phyloP scores from a whole-genome alignment of 2,113 vertebrate genomes.

The Gobius niger region DNA sequence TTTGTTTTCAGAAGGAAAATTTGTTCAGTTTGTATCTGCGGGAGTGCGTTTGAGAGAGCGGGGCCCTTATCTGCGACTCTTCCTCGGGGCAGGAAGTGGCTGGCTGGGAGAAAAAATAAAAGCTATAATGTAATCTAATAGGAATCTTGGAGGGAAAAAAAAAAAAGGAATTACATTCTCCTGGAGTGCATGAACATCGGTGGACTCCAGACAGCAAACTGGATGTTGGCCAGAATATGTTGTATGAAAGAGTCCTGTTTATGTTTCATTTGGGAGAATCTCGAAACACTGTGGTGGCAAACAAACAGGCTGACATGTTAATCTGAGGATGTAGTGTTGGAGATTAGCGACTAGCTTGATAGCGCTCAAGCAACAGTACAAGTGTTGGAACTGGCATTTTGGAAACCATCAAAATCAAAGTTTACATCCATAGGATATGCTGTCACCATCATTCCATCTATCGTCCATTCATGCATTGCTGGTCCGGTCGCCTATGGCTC shows the following conservation, averaged over 20 bases:
- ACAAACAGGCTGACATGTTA: not conserved
- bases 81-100: slow-evolving; percentile 65
- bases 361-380: too few relatives aligned
- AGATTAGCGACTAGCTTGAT: not conserved
- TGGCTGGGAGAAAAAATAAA: slow-evolving; percentile 58
- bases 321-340: not conserved
- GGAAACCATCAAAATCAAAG: not conserved
- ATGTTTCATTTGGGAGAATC: slow-evolving; percentile 2
- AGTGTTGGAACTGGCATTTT: too few relatives aligned
- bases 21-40: slow-evolving; percentile 56
- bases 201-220: slow-evolving; percentile 29
- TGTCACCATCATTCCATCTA: too few relatives aligned
- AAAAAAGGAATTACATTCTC: slow-evolving; percentile 37
- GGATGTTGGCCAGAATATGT: slow-evolving; percentile 2
- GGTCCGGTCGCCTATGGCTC: too few relatives aligned
- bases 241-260: slow-evolving; percentile 2
- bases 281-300: not conserved
- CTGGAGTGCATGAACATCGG: slow-evolving; percentile 27
- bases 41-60: slow-evolving; percentile 54
- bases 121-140: slow-evolving; percentile 63
- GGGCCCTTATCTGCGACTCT: slow-evolving; percentile 57
- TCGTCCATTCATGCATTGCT: too few relatives aligned
- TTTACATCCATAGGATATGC: too few relatives aligned
- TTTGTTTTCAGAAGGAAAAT: slow-evolving; percentile 60
- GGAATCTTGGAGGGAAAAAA: slow-evolving; percentile 25